A percentile compares a stretch with the other conserved stretches of the same genome.
These are phyloP conservation scores for Hymenopus coronatus DNA, from an alignment of 2,888 invertebrate genomes.

Conservation along the genomic window DNA sequence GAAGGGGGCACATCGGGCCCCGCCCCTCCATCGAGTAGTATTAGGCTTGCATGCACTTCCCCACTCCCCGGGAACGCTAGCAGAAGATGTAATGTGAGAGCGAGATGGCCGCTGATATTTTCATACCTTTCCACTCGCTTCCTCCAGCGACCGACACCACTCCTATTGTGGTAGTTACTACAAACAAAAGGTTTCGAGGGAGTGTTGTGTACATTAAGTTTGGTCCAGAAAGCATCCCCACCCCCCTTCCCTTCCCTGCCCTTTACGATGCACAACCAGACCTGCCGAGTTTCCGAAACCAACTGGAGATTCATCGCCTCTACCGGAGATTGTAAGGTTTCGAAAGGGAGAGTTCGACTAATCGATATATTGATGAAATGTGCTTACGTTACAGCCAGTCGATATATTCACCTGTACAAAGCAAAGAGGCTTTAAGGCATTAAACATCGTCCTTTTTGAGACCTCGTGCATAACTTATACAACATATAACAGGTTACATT, in stretches of 20 bases:
- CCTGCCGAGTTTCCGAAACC: not conserved
- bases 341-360: not conserved
- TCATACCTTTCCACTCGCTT: conserved; percentile 15
- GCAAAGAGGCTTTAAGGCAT: too few species aligned
- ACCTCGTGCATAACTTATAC: too few species aligned
- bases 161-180: conserved; percentile 31
- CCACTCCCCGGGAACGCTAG: not conserved
- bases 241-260: not conserved
- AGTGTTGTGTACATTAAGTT: conserved; percentile 21
- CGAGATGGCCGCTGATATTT: conserved; percentile 15
- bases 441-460: too few species aligned
- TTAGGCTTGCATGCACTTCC: not conserved
- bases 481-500: too few species aligned
- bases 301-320: not conserved
- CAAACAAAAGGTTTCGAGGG: conserved; percentile 33
- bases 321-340: not conserved
- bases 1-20: not conserved
- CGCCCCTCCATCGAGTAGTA: not conserved
- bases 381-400: not conserved
- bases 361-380: not conserved
- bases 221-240: not conserved
- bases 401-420: too few species aligned
- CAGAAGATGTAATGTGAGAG: not conserved
- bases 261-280: not conserved
- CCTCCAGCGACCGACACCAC: conserved; percentile 24